Evolutionary conservation across 2,113 vertebrate genomes (phyloP).

Genomic region (Zosterops pallidus): DNA sequence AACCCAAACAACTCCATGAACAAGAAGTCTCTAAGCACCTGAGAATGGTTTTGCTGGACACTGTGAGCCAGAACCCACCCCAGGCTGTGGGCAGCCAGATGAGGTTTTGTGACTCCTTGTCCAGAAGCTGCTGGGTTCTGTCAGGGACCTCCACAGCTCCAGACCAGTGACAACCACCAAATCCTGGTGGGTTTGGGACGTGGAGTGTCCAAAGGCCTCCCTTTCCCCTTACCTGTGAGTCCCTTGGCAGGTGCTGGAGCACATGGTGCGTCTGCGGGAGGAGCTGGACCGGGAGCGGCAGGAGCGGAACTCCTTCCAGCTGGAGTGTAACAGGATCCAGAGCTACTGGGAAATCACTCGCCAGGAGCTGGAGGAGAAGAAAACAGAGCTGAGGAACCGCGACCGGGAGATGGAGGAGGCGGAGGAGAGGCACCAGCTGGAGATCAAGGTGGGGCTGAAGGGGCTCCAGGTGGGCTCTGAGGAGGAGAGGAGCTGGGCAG

Average conservation of each 20-base stretch:
- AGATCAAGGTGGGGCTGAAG: conserved; percentile 82
- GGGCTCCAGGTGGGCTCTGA: not conserved
- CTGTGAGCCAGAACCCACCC: not conserved
- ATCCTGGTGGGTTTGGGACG: fast-evolving
- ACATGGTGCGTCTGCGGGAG: conserved; percentile 78
- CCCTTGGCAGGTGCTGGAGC: conserved; percentile 81
- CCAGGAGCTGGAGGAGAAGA: conserved; percentile 83
- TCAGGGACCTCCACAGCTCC: not conserved
- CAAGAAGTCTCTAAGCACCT: not conserved
- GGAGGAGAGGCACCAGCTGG: conserved; percentile 85
- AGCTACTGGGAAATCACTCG: conserved; percentile 87
- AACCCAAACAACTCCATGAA: not conserved
- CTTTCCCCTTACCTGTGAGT: not conserved
- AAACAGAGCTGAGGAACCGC: conserved; percentile 78
- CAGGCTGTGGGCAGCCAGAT: not conserved
- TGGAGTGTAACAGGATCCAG: conserved; percentile 88
- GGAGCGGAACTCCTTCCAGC: conserved; percentile 92
- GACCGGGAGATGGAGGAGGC: conserved; percentile 88
- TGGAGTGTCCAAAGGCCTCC: not conserved
- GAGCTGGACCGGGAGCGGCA: conserved; percentile 89
- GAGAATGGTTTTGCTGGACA: not conserved
- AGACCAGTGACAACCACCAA: not conserved
- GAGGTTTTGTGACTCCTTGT: not conserved
- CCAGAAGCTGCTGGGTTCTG: not conserved
- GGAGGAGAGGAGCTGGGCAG: not conserved